phyloP scores from a whole-genome alignment of 1,140 invertebrate genomes.

The Halesus radiatus region DNA sequence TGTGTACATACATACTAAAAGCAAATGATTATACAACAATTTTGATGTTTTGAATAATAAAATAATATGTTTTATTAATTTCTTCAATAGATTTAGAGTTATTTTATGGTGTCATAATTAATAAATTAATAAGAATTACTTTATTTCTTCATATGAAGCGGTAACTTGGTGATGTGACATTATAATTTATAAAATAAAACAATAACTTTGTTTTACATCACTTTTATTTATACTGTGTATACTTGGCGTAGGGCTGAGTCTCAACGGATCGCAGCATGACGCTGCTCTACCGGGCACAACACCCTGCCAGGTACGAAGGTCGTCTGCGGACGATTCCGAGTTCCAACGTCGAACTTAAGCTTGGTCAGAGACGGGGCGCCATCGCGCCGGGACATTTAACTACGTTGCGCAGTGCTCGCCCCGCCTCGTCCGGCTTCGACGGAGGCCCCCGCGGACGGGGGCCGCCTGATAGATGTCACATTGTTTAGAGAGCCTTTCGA shows the following conservation, averaged over 20 bases:
- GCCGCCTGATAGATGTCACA: conserved; percentile 74
- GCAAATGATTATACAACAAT: too few species aligned
- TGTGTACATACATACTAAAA: too few species aligned
- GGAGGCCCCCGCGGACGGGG: conserved; percentile 84
- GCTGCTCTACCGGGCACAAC: conserved; percentile 75
- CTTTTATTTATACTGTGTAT: too few species aligned
- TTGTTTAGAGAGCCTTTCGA: conserved; percentile 72
- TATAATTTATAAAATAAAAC: too few species aligned
- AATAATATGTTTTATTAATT: too few species aligned
- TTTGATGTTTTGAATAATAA: too few species aligned
- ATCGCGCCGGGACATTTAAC: conserved; percentile 45
- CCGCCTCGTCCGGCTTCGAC: conserved; percentile 85
- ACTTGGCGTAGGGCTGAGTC: conserved; percentile 70
- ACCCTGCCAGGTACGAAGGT: conserved; percentile 74
- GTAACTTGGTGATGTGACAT: too few species aligned
- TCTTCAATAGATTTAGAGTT: too few species aligned
- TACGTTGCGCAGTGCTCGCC: conserved; percentile 63
- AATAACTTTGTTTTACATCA: too few species aligned
- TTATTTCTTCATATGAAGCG: too few species aligned
- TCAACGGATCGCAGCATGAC: conserved; percentile 71
- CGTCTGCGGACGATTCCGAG: conserved; percentile 74
- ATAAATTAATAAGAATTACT: too few species aligned
- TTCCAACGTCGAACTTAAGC: conserved; percentile 53
- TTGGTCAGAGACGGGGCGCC: conserved; percentile 46
- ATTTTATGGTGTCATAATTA: too few species aligned